Base-by-base conservation (phyloP, 2,888 invertebrate species). In the Neria commutata region DNA sequence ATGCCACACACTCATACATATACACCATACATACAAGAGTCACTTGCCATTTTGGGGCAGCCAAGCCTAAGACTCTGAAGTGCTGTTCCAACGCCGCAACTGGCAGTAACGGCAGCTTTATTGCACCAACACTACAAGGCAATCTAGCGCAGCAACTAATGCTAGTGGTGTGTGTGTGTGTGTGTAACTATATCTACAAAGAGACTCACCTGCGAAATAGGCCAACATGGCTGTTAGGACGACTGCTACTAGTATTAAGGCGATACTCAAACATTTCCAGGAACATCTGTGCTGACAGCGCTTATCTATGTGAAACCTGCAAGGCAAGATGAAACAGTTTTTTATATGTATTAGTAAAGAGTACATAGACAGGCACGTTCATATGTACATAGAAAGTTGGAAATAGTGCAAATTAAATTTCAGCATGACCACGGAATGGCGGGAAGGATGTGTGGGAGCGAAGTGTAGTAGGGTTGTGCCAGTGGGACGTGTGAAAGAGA, bases 181-280 rank as follows among this genome's bases (percentile, higher is more conserved):
- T 17, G 40, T 14, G 5, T 40, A 4, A 17, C 16, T 8, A 34
- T n/a, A 34, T 16, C 2, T 16, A 40, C 5, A 55, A 50, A 54
- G 29, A 5, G 47, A 84, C 89, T 89, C 86, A 95, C 95, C 92
- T 86, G 94, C 94, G 84, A 96, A 94, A 85, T 95, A 96, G 74
- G 94, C 92, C 82, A 95, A 88, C 89, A 95, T 94, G 71, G 95
- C 95, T 75, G 93, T 90, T 78, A 96, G 87, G 75, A 92, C 91
- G 79, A 95, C 92, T 79, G 92, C 90, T 76, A 96, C 86, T 81
- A 95, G 87, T 83, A 96, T 94, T 84, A 96, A 90, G 75, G 92
- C 90, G 83, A 97, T 93, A 83, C 94, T 94, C 82, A 94, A 90
- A 83, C 95, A 96, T 84, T 95, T 94, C 97, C 97, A 97, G 80